These are phyloP conservation scores for Alces alces DNA, from an alignment of 2,113 vertebrate species.

Conservation along the genomic window DNA sequence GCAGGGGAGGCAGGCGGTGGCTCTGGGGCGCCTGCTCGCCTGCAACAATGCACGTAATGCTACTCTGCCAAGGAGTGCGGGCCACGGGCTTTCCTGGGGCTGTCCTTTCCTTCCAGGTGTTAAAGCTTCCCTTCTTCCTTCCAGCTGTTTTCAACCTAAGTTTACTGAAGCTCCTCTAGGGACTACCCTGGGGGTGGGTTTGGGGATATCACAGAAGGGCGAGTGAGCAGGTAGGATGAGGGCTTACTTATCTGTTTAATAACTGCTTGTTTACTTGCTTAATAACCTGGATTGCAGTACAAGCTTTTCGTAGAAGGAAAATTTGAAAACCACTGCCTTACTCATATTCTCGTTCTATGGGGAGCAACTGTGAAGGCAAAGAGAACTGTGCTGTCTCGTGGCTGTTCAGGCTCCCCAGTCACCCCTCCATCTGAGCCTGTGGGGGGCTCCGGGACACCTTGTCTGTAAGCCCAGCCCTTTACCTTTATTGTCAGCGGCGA, in stretches of 20 bases:
- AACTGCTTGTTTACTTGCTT: background rate
- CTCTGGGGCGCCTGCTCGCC: background rate
- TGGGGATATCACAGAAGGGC: background rate
- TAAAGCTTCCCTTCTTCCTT: background rate
- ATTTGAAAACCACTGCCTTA: background rate
- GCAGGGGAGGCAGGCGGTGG: background rate
- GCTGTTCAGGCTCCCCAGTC: background rate
- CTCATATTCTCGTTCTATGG: background rate
- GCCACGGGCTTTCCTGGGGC: background rate
- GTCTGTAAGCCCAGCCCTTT: background rate
- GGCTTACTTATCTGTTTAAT: background rate
- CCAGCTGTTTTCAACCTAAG: background rate
- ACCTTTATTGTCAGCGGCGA: constrained; percentile 99
- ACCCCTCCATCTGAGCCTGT: background rate
- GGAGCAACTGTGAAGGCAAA: background rate
- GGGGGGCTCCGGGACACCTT: accelerated
- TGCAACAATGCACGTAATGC: accelerated
- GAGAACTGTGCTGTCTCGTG: background rate
- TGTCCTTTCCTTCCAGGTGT: background rate
- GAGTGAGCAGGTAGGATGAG: background rate
- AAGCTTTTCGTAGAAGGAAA: background rate
- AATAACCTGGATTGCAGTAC: background rate
- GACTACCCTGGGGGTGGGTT: background rate
- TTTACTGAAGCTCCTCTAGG: background rate
- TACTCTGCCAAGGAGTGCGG: too few relatives aligned